Evolutionary conservation across 2,888 invertebrate species (phyloP).

Genomic region (Drosophila mettleri): DNA sequence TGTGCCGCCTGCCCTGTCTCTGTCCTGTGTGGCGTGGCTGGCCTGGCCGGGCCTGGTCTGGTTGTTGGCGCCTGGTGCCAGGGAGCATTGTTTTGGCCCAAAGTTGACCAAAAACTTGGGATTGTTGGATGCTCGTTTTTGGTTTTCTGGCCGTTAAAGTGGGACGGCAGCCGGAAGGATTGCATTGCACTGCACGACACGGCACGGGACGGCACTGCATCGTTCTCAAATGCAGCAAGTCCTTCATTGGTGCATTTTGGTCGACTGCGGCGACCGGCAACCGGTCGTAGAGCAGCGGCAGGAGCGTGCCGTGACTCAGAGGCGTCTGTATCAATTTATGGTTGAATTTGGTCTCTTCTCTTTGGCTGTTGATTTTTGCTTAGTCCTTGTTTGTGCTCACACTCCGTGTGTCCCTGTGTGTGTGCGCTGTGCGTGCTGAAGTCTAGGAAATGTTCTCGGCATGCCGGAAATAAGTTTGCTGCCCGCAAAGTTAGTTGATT

Average conservation of each 20-base stretch:
- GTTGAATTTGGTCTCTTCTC: constrained; percentile 75
- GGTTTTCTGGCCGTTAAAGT: constrained; percentile 45
- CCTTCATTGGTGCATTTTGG: constrained; percentile 41
- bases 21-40: too few relatives aligned
- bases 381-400: constrained; percentile 28
- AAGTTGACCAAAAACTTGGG: constrained; percentile 82
- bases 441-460: constrained; percentile 68
- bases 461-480: constrained; percentile 80
- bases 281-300: neutral
- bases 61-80: constrained; percentile 31
- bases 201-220: constrained; percentile 30
- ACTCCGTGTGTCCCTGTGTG: neutral
- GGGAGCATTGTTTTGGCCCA: constrained; percentile 77
- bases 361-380: constrained; percentile 46
- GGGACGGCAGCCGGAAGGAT: constrained; percentile 43
- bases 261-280: constrained; percentile 3
- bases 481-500: constrained; percentile 80
- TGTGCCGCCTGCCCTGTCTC: constrained; percentile 9
- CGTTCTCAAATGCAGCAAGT: constrained; percentile 50
- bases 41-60: too few relatives aligned
- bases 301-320: constrained; percentile 42
- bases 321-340: constrained; percentile 79
- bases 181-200: constrained; percentile 36
- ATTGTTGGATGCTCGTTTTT: constrained; percentile 79
- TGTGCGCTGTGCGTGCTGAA: constrained; percentile 37